A percentile compares a stretch with the other conserved stretches of the same genome.
Evolutionary conservation across 2,888 invertebrate species (phyloP).

Genomic region (Orthosia gothica): DNA sequence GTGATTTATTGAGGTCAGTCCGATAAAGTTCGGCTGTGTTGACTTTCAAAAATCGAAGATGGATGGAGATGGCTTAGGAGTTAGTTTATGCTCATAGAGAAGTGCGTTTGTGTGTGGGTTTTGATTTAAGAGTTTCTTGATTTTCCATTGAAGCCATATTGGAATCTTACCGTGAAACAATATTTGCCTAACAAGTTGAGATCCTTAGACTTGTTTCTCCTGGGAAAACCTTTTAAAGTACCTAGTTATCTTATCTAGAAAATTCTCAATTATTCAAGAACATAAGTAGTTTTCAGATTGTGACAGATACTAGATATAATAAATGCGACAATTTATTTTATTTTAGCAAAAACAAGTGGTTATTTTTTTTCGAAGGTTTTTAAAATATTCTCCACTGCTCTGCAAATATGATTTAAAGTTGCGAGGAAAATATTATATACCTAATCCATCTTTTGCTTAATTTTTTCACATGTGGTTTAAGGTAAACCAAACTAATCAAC

Average conservation of each 20-base stretch:
- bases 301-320: neutral
- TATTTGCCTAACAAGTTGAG: neutral
- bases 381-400: neutral
- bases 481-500: neutral
- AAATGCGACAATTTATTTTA: neutral
- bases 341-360: neutral
- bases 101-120: neutral
- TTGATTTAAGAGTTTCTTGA: neutral
- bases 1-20: constrained; percentile 45
- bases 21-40: constrained; percentile 19
- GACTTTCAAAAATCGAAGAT: constrained; percentile 1
- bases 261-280: neutral
- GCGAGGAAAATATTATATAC: neutral
- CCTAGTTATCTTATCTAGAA: neutral
- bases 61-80: neutral
- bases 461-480: neutral
- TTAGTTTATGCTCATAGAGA: neutral
- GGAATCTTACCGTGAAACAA: neutral
- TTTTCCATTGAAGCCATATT: neutral
- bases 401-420: neutral
- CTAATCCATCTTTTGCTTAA: neutral
- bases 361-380: no score
- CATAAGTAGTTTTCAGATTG: neutral
- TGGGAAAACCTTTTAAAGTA: neutral
- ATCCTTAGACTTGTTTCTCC: neutral